Base-by-base conservation (phyloP, 2,888 invertebrate species). In the Volucella bombylans region DNA sequence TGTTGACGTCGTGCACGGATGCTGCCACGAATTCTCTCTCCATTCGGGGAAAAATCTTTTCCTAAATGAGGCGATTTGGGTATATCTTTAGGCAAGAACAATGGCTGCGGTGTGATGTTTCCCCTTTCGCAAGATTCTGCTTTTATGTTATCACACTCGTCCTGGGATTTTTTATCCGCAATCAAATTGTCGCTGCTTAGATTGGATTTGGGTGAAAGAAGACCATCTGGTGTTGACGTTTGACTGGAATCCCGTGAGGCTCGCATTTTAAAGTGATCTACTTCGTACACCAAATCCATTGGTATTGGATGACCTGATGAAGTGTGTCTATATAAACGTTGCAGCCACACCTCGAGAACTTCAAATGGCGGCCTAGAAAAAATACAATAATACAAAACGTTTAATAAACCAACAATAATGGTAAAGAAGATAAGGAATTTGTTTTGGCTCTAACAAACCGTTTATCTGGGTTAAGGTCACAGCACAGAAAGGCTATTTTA, bases 401-500 rank as follows among this genome's bases (percentile, higher is more conserved):
- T 47, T n/a, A 2, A 64, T 12, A 15, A 47, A 6, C 14, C 23
- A 55, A 23, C 8, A 1, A 23, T 23, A 23, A 23, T 23, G 50
- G 15, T 3, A 4, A 59, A 41, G 14, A 12, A 45, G 43, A 1
- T 12, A 31, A 18, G n/a, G 12, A n/a, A n/a, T 18, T 52, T 14
- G 1, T 55, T 45, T 18, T 18, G 12, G 45, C n/a, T 9, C 38
- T 69, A 52, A 79, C 87, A 88, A 89, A 96, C 96, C 97, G 94
- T 91, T 94, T 94, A 90, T 98, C 98, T 0, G 98, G 97, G 92
- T 97, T 96, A 57, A 98, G 93, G 89, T 97, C 96, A 90, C 97
- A 97, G 90, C 98, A 97, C 38, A 97, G 93, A 91, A 98, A 97
- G 49, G 98, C 97, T 87, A 98, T 94, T 90, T 95, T 94, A 91